Conservation (phyloP, 2,113 vertebrate genomes). For the Epinephelus cyanopodus region DNA sequence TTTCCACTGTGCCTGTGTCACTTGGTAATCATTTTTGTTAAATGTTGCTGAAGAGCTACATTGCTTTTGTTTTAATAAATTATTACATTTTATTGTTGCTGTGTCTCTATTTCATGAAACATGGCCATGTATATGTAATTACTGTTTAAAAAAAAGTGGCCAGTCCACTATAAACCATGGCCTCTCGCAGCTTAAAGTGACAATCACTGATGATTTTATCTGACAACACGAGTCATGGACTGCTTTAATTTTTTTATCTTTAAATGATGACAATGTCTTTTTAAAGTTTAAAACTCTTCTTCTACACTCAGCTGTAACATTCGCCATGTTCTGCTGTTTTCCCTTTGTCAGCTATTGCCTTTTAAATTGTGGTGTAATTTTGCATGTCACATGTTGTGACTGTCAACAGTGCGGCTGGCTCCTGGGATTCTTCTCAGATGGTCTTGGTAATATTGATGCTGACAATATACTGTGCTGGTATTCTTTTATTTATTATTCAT, state of each 20-base stretch:
- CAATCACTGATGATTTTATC: not conserved
- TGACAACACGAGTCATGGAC: not conserved
- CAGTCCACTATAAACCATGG: too few relatives aligned
- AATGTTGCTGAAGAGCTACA: too few relatives aligned
- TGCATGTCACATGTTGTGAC: not conserved
- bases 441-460: not conserved
- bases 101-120: too few relatives aligned
- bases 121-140: too few relatives aligned
- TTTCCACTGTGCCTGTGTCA: too few relatives aligned
- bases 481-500: slow-evolving; percentile 1
- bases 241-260: not conserved
- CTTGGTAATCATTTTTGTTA: too few relatives aligned
- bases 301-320: not conserved
- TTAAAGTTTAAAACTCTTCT: not conserved
- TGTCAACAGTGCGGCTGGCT: not conserved
- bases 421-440: not conserved
- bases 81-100: too few relatives aligned
- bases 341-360: not conserved
- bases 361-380: slow-evolving; percentile 2
- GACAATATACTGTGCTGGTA: not conserved
- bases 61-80: too few relatives aligned
- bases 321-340: not conserved
- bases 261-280: not conserved
- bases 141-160: too few relatives aligned
- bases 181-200: not conserved